These are phyloP conservation scores for Porites evermanni DNA, from an alignment of 92 coral and sea anemone genomes.

Conservation along the genomic window DNA sequence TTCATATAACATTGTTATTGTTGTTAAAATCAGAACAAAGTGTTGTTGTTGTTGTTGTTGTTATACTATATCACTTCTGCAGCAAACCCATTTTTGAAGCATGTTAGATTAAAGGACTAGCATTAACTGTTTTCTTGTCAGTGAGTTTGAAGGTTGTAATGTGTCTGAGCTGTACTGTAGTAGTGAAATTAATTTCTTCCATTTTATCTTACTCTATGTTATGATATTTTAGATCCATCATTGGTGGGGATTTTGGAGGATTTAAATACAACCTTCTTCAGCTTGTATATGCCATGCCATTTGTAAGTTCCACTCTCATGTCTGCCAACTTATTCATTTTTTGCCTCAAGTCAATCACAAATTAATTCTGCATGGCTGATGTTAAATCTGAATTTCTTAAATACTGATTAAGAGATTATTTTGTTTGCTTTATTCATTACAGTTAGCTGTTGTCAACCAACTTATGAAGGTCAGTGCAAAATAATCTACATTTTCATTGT, in stretches of 20 bases:
- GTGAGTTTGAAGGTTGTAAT: no score
- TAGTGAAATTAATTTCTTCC: not conserved
- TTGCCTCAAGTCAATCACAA: not conserved
- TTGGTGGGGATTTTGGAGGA: conserved; percentile 73
- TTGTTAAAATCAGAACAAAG: no score
- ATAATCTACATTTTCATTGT: not conserved
- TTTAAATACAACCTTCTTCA: conserved; percentile 80
- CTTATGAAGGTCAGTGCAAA: conserved; percentile 76
- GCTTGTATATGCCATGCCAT: conserved; percentile 90
- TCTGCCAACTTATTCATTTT: not conserved
- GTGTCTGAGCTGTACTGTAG: not conserved
- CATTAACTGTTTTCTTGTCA: no score
- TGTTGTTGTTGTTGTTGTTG: no score
- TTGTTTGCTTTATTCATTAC: conserved; percentile 23
- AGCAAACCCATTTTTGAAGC: no score
- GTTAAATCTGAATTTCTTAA: no score
- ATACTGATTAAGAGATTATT: not conserved
- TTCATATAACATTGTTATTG: no score
- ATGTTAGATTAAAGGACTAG: no score
- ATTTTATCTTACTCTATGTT: no score
- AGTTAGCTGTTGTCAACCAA: conserved; percentile 86
- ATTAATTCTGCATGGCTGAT: not conserved
- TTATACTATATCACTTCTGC: no score
- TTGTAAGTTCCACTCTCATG: conserved; percentile 66
- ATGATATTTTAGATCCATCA: conserved; percentile 74